A percentile compares a stretch with the other conserved stretches of the same genome.
phyloP scores from a whole-genome alignment of 2,888 invertebrate species.

The Rotaria sp. region DNA sequence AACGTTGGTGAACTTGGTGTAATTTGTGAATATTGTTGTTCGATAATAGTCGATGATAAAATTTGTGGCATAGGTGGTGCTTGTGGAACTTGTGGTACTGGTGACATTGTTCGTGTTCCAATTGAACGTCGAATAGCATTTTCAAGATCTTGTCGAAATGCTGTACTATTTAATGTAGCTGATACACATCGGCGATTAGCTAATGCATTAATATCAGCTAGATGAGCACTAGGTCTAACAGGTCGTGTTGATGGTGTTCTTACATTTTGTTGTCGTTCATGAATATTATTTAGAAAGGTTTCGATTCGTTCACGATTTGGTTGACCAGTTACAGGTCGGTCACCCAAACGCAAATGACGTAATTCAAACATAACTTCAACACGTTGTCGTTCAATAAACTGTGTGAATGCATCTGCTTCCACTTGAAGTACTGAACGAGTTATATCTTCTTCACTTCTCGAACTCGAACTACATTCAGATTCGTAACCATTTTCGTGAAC shows the following conservation, averaged over 20 bases:
- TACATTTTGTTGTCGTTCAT: conserved; percentile 42
- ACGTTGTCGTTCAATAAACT: conserved; percentile 33
- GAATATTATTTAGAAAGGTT: conserved; percentile 47
- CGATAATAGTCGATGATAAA: neutral
- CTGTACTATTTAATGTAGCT: conserved; percentile 46
- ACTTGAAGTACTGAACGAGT: neutral
- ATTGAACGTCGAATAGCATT: conserved; percentile 46
- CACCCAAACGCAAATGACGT: conserved; percentile 47
- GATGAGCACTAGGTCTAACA: conserved; percentile 43
- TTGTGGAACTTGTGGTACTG: conserved; percentile 34
- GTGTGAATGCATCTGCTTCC: conserved; percentile 7
- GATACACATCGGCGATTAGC: conserved; percentile 52
- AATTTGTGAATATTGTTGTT: conserved; percentile 7
- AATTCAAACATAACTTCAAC: conserved; percentile 52
- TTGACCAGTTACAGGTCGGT: conserved; percentile 50
- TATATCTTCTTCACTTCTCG: neutral
- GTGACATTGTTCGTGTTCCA: conserved; percentile 41
- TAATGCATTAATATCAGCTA: conserved; percentile 50
- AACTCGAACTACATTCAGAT: neutral
- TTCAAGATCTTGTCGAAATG: conserved; percentile 49
- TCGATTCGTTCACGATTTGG: conserved; percentile 46
- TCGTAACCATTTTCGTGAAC: neutral
- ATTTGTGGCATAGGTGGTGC: conserved; percentile 34
- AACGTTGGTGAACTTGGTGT: conserved; percentile 31
- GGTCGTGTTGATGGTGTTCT: conserved; percentile 36